phyloP scores from a whole-genome alignment of 2,888 invertebrate genomes.

The Thelaira solivaga region DNA sequence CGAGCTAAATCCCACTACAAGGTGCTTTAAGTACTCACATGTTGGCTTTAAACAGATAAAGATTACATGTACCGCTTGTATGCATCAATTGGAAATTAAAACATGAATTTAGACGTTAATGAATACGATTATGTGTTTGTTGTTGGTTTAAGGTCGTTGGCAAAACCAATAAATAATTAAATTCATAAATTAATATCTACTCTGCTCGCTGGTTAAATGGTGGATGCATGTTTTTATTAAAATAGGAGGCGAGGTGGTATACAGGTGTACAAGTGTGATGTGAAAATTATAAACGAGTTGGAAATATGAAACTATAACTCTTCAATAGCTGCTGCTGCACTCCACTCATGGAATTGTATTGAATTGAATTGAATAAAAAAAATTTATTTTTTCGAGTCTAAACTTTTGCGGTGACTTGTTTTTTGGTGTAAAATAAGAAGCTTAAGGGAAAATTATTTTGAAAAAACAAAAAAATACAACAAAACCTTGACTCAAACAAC shows the following conservation, averaged over 20 bases:
- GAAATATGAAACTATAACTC: conserved; percentile 17
- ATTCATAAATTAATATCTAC: conserved; percentile 26
- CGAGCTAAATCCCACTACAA: too few relatives aligned
- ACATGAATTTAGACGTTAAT: not conserved
- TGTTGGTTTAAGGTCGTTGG: conserved; percentile 54
- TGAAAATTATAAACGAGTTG: conserved; percentile 14
- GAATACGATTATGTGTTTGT: not conserved
- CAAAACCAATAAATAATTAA: conserved; percentile 43
- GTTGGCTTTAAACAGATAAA: too few relatives aligned
- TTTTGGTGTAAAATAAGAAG: not conserved
- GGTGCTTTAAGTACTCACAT: too few relatives aligned
- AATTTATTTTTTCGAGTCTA: not conserved
- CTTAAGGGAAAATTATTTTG: not conserved
- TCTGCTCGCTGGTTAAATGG: not conserved
- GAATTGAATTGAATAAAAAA: not conserved
- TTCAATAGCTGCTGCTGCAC: too few relatives aligned
- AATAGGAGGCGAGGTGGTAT: not conserved
- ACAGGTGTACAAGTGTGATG: conserved; percentile 21
- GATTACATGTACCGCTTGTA: not conserved
- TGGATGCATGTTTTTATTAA: not conserved
- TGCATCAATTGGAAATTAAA: not conserved
- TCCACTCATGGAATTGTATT: not conserved
- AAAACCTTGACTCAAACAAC: conserved; percentile 34
- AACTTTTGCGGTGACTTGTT: conserved; percentile 19
- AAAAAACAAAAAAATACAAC: not conserved